phyloP scores from a whole-genome alignment of 2,888 invertebrate species.

The Muschampia plurimacula region DNA sequence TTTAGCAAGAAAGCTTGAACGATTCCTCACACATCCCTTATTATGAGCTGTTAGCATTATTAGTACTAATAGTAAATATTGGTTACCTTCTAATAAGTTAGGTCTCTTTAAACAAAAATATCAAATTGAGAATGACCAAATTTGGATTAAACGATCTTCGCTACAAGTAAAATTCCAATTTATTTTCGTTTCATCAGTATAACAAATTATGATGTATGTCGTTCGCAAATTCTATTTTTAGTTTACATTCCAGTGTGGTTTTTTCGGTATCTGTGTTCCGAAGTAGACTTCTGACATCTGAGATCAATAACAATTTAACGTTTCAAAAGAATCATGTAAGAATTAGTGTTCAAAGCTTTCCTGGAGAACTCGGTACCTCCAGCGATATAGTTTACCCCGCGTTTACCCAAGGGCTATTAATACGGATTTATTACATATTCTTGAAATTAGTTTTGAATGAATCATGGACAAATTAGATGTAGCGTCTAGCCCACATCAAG shows the following conservation, averaged over 20 bases:
- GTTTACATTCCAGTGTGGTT: neutral
- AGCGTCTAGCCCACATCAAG: constrained; percentile 44
- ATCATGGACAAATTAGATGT: constrained; percentile 15
- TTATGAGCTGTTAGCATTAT: neutral
- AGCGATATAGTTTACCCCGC: neutral
- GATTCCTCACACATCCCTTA: neutral
- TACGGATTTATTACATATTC: neutral
- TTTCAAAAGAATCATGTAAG: neutral
- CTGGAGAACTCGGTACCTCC: neutral
- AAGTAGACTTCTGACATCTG: neutral
- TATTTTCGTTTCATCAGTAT: constrained; percentile 32
- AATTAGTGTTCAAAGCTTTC: neutral
- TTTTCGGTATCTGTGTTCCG: neutral
- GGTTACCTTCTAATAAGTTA: neutral
- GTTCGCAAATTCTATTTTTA: constrained; percentile 3
- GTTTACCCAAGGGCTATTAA: neutral
- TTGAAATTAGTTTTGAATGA: constrained; percentile 1
- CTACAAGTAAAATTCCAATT: constrained; percentile 27
- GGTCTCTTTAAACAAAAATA: neutral
- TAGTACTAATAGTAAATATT: constrained; percentile 10
- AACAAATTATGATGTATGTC: neutral
- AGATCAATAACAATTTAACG: neutral
- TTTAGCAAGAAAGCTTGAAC: constrained; percentile 1
- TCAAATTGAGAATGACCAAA: constrained; percentile 2
- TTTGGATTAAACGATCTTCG: neutral